Conservation (phyloP, 1,140 invertebrate genomes). For the Drosophila ananassae region DNA sequence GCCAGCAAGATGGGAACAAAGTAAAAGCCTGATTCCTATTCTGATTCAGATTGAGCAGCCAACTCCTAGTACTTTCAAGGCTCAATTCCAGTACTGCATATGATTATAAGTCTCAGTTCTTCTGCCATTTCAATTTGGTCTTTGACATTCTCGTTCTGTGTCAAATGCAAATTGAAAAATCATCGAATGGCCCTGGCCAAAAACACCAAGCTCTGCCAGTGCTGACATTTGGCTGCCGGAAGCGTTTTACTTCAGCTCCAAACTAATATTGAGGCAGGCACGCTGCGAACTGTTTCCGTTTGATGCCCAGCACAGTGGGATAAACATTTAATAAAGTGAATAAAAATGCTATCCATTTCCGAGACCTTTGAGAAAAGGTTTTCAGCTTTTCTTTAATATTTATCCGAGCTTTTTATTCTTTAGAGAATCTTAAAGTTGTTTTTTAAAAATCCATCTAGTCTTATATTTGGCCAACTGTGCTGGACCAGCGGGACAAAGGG, state of each 20-base stretch:
- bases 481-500: neutral
- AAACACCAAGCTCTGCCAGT: slow-evolving; percentile 25
- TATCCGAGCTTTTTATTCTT: neutral
- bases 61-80: slow-evolving; percentile 18
- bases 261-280: slow-evolving; percentile 74
- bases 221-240: slow-evolving; percentile 67
- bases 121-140: slow-evolving; percentile 78
- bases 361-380: too few relatives aligned
- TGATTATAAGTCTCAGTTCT: slow-evolving; percentile 67
- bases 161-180: slow-evolving; percentile 82
- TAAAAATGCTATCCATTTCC: too few relatives aligned
- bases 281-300: slow-evolving; percentile 62
- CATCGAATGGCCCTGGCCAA: slow-evolving; percentile 61
- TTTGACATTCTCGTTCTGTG: slow-evolving; percentile 73
- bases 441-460: neutral
- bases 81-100: slow-evolving; percentile 48
- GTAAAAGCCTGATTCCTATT: slow-evolving; percentile 20
- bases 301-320: slow-evolving; percentile 17
- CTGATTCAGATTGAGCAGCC: slow-evolving; percentile 19
- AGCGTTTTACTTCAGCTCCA: slow-evolving; percentile 74
- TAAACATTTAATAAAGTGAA: neutral
- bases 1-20: slow-evolving; percentile 48
- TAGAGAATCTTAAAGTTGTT: neutral
- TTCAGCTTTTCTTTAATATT: neutral
- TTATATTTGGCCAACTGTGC: neutral